phyloP scores from a whole-genome alignment of 2,113 vertebrate species.

The Lepus americanus region DNA sequence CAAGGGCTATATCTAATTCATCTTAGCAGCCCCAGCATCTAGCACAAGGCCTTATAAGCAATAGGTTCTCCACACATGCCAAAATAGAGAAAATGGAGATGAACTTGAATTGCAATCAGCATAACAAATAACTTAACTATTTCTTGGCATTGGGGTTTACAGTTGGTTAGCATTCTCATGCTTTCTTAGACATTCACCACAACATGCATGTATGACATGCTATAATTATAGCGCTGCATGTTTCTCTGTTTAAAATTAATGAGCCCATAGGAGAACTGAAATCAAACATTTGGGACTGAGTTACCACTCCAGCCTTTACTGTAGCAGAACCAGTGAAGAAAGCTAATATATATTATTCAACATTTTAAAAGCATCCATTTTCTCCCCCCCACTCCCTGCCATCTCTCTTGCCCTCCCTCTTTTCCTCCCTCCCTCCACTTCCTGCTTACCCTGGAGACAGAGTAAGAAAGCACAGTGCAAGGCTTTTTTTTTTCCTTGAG shows the following conservation, averaged over 20 bases:
- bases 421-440: neutral
- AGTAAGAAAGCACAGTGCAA: conserved; percentile 64
- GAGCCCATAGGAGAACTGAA: conserved; percentile 24
- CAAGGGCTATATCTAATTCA: neutral
- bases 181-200: conserved; percentile 63
- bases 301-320: conserved; percentile 43
- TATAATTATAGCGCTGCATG: conserved; percentile 49
- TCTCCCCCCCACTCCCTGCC: too few species aligned
- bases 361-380: conserved; percentile 11
- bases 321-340: conserved; percentile 59
- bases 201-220: neutral
- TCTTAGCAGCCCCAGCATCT: neutral
- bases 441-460: neutral
- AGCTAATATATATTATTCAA: conserved; percentile 61
- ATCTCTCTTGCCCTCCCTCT: neutral
- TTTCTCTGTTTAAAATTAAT: conserved; percentile 65
- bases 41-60: neutral
- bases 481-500: conserved; percentile 60
- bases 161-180: neutral
- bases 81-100: conserved; percentile 20
- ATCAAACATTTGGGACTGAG: conserved; percentile 28
- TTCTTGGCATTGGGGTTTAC: conserved; percentile 34
- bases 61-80: neutral
- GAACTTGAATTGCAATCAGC: neutral
- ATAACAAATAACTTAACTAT: conserved; percentile 33